phyloP scores from a whole-genome alignment of 2,888 invertebrate genomes.

The Patella caerulea region DNA sequence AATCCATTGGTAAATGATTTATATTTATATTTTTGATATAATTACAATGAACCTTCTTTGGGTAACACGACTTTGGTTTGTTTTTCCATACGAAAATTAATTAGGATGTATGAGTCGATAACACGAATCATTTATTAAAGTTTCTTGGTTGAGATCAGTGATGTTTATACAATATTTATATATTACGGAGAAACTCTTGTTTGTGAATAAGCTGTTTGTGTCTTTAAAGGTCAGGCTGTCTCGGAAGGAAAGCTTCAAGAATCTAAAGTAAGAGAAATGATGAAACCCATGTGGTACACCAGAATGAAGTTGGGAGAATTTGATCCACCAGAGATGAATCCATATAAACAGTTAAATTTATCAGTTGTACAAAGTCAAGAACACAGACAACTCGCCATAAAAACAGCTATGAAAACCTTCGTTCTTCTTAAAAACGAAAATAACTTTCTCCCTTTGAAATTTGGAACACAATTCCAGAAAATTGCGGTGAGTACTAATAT shows the following conservation, averaged over 20 bases:
- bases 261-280: constrained; percentile 24
- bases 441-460: constrained; percentile 34
- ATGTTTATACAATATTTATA: too few relatives aligned
- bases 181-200: too few relatives aligned
- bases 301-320: constrained; percentile 42
- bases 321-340: constrained; percentile 46
- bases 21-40: neutral
- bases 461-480: constrained; percentile 18
- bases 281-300: constrained; percentile 34
- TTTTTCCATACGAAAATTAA: too few relatives aligned
- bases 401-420: constrained; percentile 47
- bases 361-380: constrained; percentile 43
- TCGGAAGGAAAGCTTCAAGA: constrained; percentile 37
- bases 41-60: too few relatives aligned
- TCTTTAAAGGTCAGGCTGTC: constrained; percentile 23
- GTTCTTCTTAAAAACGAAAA: constrained; percentile 52
- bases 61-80: too few relatives aligned
- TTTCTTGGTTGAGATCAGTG: too few relatives aligned
- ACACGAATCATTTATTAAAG: too few relatives aligned
- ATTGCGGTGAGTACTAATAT: constrained; percentile 36
- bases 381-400: constrained; percentile 43
- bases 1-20: neutral
- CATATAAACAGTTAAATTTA: constrained; percentile 41
- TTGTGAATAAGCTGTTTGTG: neutral
- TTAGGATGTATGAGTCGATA: too few relatives aligned